phyloP scores from a whole-genome alignment of 2,888 invertebrate genomes.

The Lamellibrachia columna region DNA sequence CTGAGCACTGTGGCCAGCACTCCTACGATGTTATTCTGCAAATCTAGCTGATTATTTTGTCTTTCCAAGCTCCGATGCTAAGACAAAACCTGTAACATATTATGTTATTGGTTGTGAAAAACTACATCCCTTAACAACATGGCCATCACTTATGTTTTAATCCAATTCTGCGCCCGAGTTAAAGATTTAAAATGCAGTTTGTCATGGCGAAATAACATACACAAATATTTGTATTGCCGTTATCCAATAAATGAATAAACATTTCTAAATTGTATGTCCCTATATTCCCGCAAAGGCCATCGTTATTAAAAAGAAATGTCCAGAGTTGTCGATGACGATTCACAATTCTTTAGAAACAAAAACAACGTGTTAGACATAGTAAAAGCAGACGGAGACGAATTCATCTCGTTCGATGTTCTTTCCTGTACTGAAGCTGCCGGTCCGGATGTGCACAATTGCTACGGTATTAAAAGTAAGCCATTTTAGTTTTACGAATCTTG shows the following conservation, averaged over 20 bases:
- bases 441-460: not conserved
- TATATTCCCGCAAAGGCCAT: not conserved
- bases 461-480: not conserved
- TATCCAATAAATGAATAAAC: too few relatives aligned
- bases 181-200: too few relatives aligned
- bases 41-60: not conserved
- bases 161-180: too few relatives aligned
- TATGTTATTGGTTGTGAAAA: too few relatives aligned
- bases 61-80: not conserved
- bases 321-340: not conserved
- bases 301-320: not conserved
- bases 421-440: not conserved
- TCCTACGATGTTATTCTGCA: not conserved
- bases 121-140: too few relatives aligned
- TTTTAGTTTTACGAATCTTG: constrained; percentile 16
- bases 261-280: not conserved
- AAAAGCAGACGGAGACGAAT: not conserved
- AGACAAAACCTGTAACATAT: too few relatives aligned
- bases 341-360: not conserved
- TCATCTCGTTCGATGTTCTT: not conserved
- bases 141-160: too few relatives aligned
- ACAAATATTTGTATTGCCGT: too few relatives aligned
- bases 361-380: not conserved
- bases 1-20: not conserved
- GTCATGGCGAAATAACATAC: too few relatives aligned